Conservation (phyloP, 2,888 invertebrate genomes). For the Laothoe populi region DNA sequence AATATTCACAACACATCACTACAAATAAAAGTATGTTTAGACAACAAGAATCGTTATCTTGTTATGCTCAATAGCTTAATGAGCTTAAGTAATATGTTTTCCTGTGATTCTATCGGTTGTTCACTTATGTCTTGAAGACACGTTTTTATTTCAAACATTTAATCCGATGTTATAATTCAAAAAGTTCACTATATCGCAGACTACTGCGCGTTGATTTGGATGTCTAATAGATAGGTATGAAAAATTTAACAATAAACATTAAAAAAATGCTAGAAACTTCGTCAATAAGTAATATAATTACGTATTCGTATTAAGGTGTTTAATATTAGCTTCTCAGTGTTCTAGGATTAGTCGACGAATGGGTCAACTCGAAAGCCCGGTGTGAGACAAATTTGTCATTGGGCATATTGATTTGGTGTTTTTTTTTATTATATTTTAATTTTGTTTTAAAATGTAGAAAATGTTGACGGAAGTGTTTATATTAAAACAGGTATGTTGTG, state of each 20-base stretch:
- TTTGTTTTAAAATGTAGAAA: conserved; percentile 11
- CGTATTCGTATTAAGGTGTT: conserved; percentile 45
- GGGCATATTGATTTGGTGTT: conserved; percentile 27
- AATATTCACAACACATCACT: background rate
- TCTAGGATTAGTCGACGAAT: conserved; percentile 85
- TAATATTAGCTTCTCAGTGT: conserved; percentile 81
- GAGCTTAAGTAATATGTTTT: conserved; percentile 25
- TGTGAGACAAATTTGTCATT: conserved; percentile 78
- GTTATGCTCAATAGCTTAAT: conserved; percentile 19
- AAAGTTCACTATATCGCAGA: conserved; percentile 13
- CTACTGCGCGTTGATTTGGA: conserved; percentile 58
- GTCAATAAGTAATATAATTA: conserved; percentile 67
- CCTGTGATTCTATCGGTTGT: conserved; percentile 16
- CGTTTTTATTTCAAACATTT: conserved; percentile 19
- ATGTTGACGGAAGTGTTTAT: background rate
- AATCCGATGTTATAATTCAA: conserved; percentile 25
- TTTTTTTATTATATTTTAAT: conserved; percentile 29
- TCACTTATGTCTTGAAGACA: conserved; percentile 16
- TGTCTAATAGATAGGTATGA: conserved; percentile 75
- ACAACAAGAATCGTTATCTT: background rate
- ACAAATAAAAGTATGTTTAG: background rate
- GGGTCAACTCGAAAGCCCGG: conserved; percentile 76
- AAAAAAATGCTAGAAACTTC: conserved; percentile 66
- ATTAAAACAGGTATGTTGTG: background rate
- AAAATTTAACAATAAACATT: conserved; percentile 70